Evolutionary conservation across 2,888 invertebrate genomes (phyloP), one percentile per base, ranked within the genome.

Genomic region (Tipula unca): DNA sequence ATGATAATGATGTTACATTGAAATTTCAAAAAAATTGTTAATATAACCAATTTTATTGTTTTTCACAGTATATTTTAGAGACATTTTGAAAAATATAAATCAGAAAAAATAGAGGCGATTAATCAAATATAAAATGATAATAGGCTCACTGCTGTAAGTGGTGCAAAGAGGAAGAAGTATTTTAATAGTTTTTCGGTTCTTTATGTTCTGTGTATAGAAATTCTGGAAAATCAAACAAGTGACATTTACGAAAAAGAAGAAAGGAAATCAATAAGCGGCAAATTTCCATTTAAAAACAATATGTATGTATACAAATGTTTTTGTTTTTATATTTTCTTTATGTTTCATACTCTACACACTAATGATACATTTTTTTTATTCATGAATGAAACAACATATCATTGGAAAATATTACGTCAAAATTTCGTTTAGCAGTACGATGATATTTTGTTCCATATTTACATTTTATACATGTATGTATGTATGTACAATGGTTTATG

Each of bases 271-370:
- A 83, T 83, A 83, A 83, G 29, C 83, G 83, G 83, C 83, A 32
- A 83, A 83, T 83, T 83, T 83, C 32, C 83, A 83, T 83, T 32
- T 83, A 83, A 83, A 83, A 83, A 83, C 83, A 83, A 83, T 32
- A 83, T 83, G 83, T 83, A 83, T 83, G 83, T 83, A 25, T 32
- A 32, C 32, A 32, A 32, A 25, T 69, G 69, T 69, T 69, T 83
- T 83, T 83, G 29, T 83, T 35, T 17, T n/a, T 14, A 83, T 29
- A 29, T 29, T 82, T 83, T 29, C 10, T 83, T 32, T n/a, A 83
- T 83, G 14, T 69, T 83, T 83, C 32, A 83, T 83, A 32, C 3
- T 29, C 5, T 35, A 32, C n/a, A 83, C 32, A 32, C 32, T 83
- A 83, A 29, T 32, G 4, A 14, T 83, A 29, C 35, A 82, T 83